A percentile compares a stretch with the other conserved stretches of the same genome.
Evolutionary conservation across 1,140 invertebrate genomes (phyloP).

Genomic region (Globodera ellingtonae): DNA sequence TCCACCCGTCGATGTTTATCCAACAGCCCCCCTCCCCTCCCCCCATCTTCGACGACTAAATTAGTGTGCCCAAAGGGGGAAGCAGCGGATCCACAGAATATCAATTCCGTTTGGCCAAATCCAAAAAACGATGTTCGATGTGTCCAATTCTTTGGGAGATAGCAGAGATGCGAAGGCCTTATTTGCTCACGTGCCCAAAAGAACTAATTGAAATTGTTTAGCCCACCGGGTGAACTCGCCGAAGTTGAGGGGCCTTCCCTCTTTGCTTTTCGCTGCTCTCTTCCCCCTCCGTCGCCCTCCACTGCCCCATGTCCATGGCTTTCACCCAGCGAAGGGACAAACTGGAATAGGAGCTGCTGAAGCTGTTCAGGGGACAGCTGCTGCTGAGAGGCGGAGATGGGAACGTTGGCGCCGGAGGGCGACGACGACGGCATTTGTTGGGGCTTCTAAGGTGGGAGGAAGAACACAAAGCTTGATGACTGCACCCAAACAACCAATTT

Average conservation of each 20-base stretch:
- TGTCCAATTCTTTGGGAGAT: too few relatives aligned
- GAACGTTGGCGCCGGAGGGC: neutral
- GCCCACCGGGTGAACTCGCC: too few relatives aligned
- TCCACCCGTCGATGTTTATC: neutral
- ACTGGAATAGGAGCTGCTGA: neutral
- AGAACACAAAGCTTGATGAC: neutral
- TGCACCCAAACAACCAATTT: neutral
- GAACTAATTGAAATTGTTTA: too few relatives aligned
- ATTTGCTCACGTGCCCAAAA: neutral
- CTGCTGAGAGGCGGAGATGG: neutral
- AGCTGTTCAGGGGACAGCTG: neutral
- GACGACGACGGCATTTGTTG: neutral
- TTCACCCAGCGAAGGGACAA: neutral
- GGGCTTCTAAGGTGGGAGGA: neutral
- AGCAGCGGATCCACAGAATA: too few relatives aligned
- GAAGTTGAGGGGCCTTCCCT: neutral
- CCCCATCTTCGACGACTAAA: too few relatives aligned
- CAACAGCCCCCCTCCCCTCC: too few relatives aligned
- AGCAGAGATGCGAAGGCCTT: neutral
- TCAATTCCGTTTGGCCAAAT: too few relatives aligned
- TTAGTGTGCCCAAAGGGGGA: too few relatives aligned
- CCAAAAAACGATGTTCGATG: too few relatives aligned
- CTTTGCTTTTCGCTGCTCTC: neutral
- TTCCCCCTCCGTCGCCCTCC: neutral
- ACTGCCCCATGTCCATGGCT: neutral